Conservation (phyloP, 2,888 invertebrate genomes). For the Calameuta pallipes region DNA sequence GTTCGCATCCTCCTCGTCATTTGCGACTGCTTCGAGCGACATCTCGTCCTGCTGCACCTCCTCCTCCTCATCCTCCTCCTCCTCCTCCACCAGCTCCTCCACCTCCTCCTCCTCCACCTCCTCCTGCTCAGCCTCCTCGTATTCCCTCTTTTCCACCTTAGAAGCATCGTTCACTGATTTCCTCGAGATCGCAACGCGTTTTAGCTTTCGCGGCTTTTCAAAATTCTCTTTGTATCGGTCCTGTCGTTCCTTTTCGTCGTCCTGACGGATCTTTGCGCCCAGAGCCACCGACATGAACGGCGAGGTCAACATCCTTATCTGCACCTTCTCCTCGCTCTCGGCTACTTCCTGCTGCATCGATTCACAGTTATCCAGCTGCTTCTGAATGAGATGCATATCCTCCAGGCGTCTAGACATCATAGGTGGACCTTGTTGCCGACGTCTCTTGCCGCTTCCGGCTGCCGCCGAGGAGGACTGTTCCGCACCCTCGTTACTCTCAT, state of each 20-base stretch:
- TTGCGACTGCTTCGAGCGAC: conserved; percentile 24
- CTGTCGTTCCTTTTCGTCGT: conserved; percentile 11
- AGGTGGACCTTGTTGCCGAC: no score
- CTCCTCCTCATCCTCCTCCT: conserved; percentile 46
- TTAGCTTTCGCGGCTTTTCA: not conserved
- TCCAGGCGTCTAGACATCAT: no score
- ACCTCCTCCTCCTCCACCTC: conserved; percentile 11
- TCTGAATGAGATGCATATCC: no score
- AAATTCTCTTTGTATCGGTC: not conserved
- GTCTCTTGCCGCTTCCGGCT: no score
- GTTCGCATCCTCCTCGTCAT: conserved; percentile 41
- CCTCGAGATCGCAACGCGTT: not conserved
- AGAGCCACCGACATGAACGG: conserved; percentile 10
- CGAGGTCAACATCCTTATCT: conserved; percentile 18
- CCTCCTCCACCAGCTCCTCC: conserved; percentile 17
- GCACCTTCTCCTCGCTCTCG: conserved; percentile 32
- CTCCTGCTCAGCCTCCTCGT: conserved; percentile 29
- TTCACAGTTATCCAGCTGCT: conserved; percentile 50
- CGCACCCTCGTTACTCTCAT: conserved; percentile 25
- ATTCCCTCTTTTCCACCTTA: conserved; percentile 24
- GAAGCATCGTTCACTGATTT: not conserved
- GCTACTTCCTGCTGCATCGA: conserved; percentile 46
- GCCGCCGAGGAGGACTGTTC: no score
- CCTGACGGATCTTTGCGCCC: conserved; percentile 11
- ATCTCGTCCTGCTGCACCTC: conserved; percentile 23